These are phyloP conservation scores for Dynastes tityus DNA, from an alignment of 2,888 invertebrate genomes.

Conservation along the genomic window DNA sequence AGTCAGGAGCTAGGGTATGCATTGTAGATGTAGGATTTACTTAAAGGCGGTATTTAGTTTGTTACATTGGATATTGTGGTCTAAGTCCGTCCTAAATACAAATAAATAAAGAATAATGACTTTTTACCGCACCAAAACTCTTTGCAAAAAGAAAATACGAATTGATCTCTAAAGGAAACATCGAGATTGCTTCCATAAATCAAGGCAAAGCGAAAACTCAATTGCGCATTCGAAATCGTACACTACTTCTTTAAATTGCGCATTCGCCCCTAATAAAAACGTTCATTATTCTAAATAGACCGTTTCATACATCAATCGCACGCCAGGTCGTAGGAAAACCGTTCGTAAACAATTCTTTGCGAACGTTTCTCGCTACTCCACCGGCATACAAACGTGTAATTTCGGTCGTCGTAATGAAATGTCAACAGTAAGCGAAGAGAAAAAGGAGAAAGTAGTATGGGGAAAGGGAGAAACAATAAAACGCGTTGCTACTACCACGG, in stretches of 20 bases:
- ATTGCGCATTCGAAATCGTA: constrained; percentile 1
- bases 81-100: too few species aligned
- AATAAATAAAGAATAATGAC: too few species aligned
- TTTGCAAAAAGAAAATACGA: too few species aligned
- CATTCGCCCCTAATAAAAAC: constrained; percentile 17
- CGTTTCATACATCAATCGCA: constrained; percentile 17
- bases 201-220: neutral
- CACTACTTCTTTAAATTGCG: constrained; percentile 22
- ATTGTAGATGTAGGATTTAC: too few species aligned
- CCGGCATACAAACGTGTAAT: constrained; percentile 18
- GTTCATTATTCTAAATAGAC: constrained; percentile 27
- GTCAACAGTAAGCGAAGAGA: constrained; percentile 29
- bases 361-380: constrained; percentile 9
- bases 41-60: too few species aligned
- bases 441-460: neutral
- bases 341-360: constrained; percentile 28
- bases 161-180: neutral
- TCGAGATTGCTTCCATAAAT: constrained; percentile 2
- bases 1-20: too few species aligned
- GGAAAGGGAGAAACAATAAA: constrained; percentile 26
- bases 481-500: constrained; percentile 26
- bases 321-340: neutral
- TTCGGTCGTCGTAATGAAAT: constrained; percentile 37
- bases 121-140: too few species aligned
- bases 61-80: too few species aligned